phyloP scores from a whole-genome alignment of 2,113 vertebrate genomes.

The Scomber colias region DNA sequence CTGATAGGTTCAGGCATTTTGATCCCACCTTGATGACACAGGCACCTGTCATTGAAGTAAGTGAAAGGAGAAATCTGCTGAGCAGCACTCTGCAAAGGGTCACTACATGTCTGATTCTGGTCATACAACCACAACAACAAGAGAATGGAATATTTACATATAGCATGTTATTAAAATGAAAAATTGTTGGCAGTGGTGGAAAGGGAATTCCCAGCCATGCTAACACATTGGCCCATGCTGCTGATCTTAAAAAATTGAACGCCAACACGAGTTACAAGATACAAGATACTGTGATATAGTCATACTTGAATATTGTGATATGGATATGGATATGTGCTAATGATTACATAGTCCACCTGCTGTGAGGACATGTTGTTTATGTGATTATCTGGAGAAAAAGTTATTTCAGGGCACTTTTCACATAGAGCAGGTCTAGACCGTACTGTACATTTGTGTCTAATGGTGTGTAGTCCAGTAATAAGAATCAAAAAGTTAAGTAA shows the following conservation, averaged over 20 bases:
- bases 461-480: no score
- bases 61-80: constrained; percentile 36
- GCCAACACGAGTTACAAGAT: no score
- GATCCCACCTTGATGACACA: constrained; percentile 49
- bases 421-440: no score
- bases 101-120: constrained; percentile 48
- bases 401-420: no score
- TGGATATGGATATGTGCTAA: background rate
- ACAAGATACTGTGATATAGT: background rate
- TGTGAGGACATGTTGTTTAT: background rate
- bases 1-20: constrained; percentile 46
- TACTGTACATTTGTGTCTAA: no score
- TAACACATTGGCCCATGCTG: background rate
- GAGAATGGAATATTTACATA: constrained; percentile 17
- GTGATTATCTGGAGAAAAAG: background rate
- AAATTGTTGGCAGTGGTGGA: background rate
- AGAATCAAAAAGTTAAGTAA: no score
- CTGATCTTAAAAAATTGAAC: no score
- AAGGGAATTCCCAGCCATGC: constrained; percentile 3
- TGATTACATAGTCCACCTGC: background rate
- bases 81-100: constrained; percentile 24
- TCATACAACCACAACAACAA: background rate
- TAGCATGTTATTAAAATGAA: background rate
- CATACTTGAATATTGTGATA: background rate
- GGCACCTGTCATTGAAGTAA: constrained; percentile 40